Evolutionary conservation across 92 coral and sea anemone genomes (phyloP).

Genomic region (Epizoanthus rinbou): DNA sequence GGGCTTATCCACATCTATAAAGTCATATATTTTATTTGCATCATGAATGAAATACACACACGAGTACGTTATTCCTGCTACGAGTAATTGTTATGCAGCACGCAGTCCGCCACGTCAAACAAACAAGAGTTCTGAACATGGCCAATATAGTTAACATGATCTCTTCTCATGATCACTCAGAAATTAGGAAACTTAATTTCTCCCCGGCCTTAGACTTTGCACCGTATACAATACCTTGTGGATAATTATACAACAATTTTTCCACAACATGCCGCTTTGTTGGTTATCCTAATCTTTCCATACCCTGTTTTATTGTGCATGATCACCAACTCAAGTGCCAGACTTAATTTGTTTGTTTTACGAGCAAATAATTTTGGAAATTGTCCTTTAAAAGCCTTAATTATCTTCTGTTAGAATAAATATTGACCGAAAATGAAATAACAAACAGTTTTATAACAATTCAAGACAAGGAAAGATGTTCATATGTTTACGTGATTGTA

Average conservation of each 20-base stretch:
- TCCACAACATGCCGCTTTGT: not conserved
- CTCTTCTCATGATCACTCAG: no score
- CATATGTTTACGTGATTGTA: no score
- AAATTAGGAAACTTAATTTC: not conserved
- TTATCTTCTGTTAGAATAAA: not conserved
- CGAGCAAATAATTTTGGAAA: not conserved
- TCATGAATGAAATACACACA: no score
- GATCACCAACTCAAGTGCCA: not conserved
- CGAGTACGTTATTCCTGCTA: no score
- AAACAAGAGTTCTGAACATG: no score
- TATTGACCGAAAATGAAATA: not conserved
- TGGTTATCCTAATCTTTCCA: not conserved
- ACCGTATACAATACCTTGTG: not conserved
- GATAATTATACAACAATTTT: not conserved
- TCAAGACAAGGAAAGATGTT: no score
- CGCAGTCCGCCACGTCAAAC: no score
- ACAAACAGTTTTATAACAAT: no score
- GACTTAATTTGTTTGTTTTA: constrained; percentile 5
- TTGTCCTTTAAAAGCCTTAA: not conserved
- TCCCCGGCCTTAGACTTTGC: not conserved
- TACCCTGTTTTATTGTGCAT: not conserved
- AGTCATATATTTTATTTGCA: no score
- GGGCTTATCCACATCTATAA: no score
- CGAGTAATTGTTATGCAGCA: no score
- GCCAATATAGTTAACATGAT: no score